phyloP scores from a whole-genome alignment of 1,140 invertebrate species.

The Whitmania pigra region DNA sequence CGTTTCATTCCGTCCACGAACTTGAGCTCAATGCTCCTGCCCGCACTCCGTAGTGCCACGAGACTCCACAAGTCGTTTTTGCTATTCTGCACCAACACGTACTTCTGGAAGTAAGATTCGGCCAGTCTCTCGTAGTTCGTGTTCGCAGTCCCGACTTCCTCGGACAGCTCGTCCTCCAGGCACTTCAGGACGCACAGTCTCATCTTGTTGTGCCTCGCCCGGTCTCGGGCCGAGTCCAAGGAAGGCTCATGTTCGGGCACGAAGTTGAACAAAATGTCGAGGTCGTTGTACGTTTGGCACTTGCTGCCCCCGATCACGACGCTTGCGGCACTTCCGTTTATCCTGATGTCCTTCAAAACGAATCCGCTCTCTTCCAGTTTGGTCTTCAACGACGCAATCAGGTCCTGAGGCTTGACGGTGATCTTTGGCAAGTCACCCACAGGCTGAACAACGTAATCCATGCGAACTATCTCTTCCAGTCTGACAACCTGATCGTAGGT shows the following conservation, averaged over 20 bases:
- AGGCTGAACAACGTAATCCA: conserved; percentile 84
- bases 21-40: conserved; percentile 82
- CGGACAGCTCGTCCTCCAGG: conserved; percentile 79
- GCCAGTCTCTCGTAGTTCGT: conserved; percentile 74
- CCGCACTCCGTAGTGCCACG: conserved; percentile 81
- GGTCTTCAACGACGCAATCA: conserved; percentile 67
- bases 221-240: conserved; percentile 38
- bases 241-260: conserved; percentile 54
- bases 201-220: conserved; percentile 55
- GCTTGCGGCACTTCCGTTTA: conserved; percentile 93
- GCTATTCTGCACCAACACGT: conserved; percentile 67
- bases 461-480: conserved; percentile 86
- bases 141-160: conserved; percentile 72
- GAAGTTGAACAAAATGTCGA: conserved; percentile 95
- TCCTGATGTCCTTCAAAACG: conserved; percentile 73
- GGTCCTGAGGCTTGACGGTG: conserved; percentile 76
- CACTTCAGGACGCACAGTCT: conserved; percentile 85
- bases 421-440: conserved; percentile 93
- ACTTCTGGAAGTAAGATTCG: conserved; percentile 96
- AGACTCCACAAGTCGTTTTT: conserved; percentile 79
- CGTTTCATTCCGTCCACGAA: conserved; percentile 97
- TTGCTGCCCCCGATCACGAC: conserved; percentile 66
- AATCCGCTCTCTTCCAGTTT: conserved; percentile 63
- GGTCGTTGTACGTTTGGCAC: conserved; percentile 78
- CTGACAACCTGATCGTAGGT: conserved; percentile 86